Evolutionary conservation across 2,888 invertebrate genomes (phyloP).

Genomic region (Netelia melanura): DNA sequence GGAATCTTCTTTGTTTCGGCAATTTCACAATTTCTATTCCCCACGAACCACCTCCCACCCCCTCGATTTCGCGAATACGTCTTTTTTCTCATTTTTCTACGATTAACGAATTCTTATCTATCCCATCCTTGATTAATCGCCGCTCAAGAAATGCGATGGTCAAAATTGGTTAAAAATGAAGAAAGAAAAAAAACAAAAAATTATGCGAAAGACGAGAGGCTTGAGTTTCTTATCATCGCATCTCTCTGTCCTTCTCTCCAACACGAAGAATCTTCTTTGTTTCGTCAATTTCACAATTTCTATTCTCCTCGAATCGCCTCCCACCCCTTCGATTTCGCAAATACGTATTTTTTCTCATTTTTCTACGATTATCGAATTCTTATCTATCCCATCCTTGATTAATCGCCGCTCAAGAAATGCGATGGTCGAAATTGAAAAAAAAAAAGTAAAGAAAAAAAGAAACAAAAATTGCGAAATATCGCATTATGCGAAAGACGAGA

Average conservation of each 20-base stretch:
- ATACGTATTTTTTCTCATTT: slow-evolving; percentile 22
- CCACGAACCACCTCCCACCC: neutral
- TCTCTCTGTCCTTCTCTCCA: slow-evolving; percentile 44
- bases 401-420: neutral
- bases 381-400: neutral
- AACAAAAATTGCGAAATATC: slow-evolving; percentile 25
- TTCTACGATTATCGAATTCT: slow-evolving; percentile 26
- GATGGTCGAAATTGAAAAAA: neutral
- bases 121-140: neutral
- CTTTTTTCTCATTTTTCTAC: neutral
- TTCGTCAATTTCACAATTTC: neutral
- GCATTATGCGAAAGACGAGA: slow-evolving; percentile 28
- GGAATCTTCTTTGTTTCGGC: slow-evolving; percentile 1
- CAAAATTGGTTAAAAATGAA: neutral
- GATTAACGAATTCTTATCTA: slow-evolving; percentile 32
- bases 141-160: neutral
- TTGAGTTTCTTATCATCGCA: slow-evolving; percentile 47
- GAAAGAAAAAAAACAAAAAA: neutral
- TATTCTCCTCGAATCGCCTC: slow-evolving; percentile 13
- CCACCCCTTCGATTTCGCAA: neutral
- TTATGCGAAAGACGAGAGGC: slow-evolving; percentile 29
- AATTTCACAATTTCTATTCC: slow-evolving; percentile 19
- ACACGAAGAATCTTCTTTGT: neutral
- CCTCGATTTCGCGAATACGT: slow-evolving; percentile 32
- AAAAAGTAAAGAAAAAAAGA: slow-evolving; percentile 3